phyloP scores from a whole-genome alignment of 2,113 vertebrate species.

The Myxocyprinus asiaticus region DNA sequence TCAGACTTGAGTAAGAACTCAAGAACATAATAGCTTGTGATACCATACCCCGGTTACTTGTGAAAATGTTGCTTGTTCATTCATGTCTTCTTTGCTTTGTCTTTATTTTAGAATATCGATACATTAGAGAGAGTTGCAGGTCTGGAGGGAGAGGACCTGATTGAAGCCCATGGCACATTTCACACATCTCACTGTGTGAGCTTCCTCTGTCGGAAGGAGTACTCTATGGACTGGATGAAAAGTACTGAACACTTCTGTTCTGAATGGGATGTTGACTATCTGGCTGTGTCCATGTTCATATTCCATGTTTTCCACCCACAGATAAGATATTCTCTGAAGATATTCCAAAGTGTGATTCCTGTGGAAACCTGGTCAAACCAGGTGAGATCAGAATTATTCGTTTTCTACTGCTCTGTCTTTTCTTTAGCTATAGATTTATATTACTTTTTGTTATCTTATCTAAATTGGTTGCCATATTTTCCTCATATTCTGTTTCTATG shows the following conservation, averaged over 20 bases:
- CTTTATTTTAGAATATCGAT: slow-evolving; percentile 84
- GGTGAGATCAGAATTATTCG: slow-evolving; percentile 67
- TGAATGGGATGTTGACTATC: no score
- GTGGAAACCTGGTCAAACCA: slow-evolving; percentile 85
- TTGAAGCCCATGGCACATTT: slow-evolving; percentile 92
- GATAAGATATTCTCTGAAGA: slow-evolving; percentile 86
- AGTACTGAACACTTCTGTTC: slow-evolving; percentile 64
- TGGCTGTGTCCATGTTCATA: background rate
- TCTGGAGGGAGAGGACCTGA: slow-evolving; percentile 79
- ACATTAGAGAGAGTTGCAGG: slow-evolving; percentile 88
- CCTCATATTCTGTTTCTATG: no score
- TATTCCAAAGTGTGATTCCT: slow-evolving; percentile 85
- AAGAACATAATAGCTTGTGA: no score
- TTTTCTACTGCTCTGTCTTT: background rate
- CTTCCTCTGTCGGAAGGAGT: slow-evolving; percentile 76
- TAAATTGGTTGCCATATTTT: no score
- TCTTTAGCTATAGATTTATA: background rate
- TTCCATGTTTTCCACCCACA: slow-evolving; percentile 54
- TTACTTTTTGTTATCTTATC: background rate
- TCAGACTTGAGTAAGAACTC: no score
- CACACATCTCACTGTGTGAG: slow-evolving; percentile 85
- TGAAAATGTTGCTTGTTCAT: background rate
- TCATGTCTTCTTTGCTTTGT: background rate
- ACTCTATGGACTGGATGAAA: slow-evolving; percentile 89
- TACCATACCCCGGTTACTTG: no score